These are phyloP conservation scores for Xenopus petersii DNA, from an alignment of 2,797 vertebrate genomes.

Conservation along the genomic window DNA sequence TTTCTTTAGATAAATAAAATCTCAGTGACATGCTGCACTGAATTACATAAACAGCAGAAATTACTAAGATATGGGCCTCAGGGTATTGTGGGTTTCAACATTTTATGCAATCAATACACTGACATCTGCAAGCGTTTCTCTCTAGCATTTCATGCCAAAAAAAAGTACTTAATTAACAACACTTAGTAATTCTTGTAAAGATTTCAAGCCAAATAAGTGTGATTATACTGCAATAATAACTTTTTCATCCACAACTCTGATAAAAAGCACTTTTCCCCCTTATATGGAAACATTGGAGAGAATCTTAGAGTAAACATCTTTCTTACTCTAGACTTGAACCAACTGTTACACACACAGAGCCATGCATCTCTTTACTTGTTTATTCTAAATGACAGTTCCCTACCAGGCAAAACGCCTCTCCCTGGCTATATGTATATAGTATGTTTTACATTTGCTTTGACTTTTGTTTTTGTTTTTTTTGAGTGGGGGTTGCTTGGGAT, in stretches of 20 bases:
- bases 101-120: conserved; percentile 66
- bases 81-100: conserved; percentile 62
- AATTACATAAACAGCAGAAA: conserved; percentile 80
- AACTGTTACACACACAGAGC: conserved; percentile 60
- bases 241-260: conserved; percentile 54
- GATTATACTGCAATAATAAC: conserved; percentile 68
- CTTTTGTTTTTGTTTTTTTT: too few relatives aligned
- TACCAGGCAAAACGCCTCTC: not conserved
- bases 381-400: not conserved
- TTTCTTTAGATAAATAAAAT: conserved; percentile 76
- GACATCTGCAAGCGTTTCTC: conserved; percentile 71
- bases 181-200: conserved; percentile 57
- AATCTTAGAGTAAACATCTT: conserved; percentile 53
- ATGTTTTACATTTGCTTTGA: too few relatives aligned
- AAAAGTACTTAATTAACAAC: conserved; percentile 57
- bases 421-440: not conserved
- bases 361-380: not conserved
- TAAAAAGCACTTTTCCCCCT: conserved; percentile 57
- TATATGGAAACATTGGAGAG: conserved; percentile 62
- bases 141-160: conserved; percentile 65
- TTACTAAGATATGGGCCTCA: conserved; percentile 63
- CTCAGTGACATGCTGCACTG: conserved; percentile 64
- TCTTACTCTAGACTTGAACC: conserved; percentile 3
- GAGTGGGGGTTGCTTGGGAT: too few relatives aligned
- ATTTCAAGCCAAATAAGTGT: conserved; percentile 61